Evolutionary conservation across 2,888 invertebrate genomes (phyloP).

Genomic region (Eurytoma californica): DNA sequence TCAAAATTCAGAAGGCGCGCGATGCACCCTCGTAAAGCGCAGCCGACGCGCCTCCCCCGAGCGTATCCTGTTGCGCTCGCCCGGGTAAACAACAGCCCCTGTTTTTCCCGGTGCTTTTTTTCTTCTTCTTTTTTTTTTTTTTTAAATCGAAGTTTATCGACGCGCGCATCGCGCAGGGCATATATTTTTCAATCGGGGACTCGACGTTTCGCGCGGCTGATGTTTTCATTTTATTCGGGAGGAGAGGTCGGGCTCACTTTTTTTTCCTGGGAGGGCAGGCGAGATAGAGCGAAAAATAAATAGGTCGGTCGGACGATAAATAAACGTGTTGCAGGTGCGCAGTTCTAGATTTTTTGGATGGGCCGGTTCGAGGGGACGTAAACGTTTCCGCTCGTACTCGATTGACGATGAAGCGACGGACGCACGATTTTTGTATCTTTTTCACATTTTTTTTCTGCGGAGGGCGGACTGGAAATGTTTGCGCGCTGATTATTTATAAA

Average conservation of each 20-base stretch:
- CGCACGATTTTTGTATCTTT: too few relatives aligned
- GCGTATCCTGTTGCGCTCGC: not conserved
- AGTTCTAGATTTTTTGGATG: not conserved
- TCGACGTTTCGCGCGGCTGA: not conserved
- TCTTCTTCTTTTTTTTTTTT: not conserved
- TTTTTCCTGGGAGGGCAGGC: not conserved
- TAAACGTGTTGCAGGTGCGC: not conserved
- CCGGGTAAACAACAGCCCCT: not conserved
- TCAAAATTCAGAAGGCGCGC: too few relatives aligned
- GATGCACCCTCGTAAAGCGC: not conserved
- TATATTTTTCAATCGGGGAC: constrained; percentile 1
- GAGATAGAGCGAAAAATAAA: constrained; percentile 7
- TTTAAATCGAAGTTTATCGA: not conserved
- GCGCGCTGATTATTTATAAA: too few relatives aligned
- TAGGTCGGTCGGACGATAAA: not conserved
- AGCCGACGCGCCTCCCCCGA: not conserved
- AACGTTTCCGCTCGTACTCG: not conserved
- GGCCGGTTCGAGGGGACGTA: not conserved
- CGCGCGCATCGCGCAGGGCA: not conserved
- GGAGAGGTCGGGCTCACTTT: not conserved
- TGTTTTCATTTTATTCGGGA: too few relatives aligned
- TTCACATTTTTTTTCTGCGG: too few relatives aligned
- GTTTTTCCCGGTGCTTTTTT: not conserved
- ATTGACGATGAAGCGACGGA: too few relatives aligned
- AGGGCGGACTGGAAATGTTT: too few relatives aligned